Evolutionary conservation across 2,113 vertebrate genomes (phyloP).

Genomic region (Chionis minor): DNA sequence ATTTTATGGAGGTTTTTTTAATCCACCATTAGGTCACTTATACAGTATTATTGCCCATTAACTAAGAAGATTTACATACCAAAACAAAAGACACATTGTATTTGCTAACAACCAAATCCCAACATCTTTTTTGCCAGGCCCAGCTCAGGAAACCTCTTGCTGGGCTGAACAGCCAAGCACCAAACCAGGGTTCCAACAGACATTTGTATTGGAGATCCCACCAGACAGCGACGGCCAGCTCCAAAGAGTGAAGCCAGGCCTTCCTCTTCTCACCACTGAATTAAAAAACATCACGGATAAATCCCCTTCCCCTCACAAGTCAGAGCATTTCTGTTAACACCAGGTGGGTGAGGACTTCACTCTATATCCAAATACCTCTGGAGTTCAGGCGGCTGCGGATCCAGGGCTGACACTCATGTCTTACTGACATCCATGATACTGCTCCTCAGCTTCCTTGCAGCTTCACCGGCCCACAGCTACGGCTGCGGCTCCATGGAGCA

Average conservation of each 20-base stretch:
- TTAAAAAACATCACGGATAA: not conserved
- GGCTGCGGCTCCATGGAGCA: not conserved
- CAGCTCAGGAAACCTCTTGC: not conserved
- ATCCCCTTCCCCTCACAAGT: not conserved
- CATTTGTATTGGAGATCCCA: too few species aligned
- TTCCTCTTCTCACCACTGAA: not conserved
- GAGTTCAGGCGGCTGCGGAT: not conserved
- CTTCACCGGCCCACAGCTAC: not conserved
- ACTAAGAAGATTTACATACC: not conserved
- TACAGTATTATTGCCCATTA: not conserved
- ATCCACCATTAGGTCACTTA: not conserved
- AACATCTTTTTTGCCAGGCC: not conserved
- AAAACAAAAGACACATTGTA: not conserved
- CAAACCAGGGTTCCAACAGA: not conserved
- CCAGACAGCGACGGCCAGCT: not conserved
- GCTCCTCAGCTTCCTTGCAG: not conserved
- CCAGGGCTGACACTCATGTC: not conserved
- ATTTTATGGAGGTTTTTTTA: fast-evolving
- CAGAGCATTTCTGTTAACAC: not conserved
- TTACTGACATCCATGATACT: not conserved
- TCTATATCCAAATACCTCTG: not conserved
- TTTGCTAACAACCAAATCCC: not conserved
- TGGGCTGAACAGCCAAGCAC: not conserved
- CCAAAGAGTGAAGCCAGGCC: not conserved
- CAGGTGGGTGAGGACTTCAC: not conserved